Conservation (phyloP, 1,140 invertebrate genomes). For the Apolygus lucorum region DNA sequence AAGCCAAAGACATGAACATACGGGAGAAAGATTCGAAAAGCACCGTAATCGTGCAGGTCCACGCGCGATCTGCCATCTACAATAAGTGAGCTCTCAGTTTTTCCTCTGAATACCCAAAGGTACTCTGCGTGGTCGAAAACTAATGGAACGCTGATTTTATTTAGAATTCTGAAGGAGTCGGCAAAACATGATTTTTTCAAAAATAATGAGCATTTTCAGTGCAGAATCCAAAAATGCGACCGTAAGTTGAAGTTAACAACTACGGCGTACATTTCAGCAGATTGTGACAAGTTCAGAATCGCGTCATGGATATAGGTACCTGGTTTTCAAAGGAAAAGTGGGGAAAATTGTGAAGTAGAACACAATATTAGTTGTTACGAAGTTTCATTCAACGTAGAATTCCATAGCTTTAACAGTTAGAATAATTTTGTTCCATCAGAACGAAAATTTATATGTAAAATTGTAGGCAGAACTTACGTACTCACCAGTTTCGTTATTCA, state of each 20-base stretch:
- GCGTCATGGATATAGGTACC: too few relatives aligned
- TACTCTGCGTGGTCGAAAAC: neutral
- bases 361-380: too few relatives aligned
- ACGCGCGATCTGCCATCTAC: constrained; percentile 12
- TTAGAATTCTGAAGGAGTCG: neutral
- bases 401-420: too few relatives aligned
- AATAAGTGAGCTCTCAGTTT: constrained; percentile 10
- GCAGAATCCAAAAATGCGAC: neutral
- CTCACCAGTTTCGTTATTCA: too few relatives aligned
- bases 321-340: too few relatives aligned
- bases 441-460: too few relatives aligned
- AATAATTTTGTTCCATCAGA: too few relatives aligned
- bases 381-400: too few relatives aligned
- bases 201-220: too few relatives aligned
- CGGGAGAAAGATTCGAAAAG: constrained; percentile 3
- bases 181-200: neutral
- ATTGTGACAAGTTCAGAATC: too few relatives aligned
- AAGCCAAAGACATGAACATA: constrained; percentile 1
- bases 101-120: neutral
- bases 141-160: neutral
- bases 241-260: neutral
- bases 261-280: neutral
- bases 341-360: too few relatives aligned
- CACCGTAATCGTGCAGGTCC: constrained; percentile 22
- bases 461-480: too few relatives aligned